phyloP scores from a whole-genome alignment of 2,888 invertebrate genomes.

The Nemoura dubitans region DNA sequence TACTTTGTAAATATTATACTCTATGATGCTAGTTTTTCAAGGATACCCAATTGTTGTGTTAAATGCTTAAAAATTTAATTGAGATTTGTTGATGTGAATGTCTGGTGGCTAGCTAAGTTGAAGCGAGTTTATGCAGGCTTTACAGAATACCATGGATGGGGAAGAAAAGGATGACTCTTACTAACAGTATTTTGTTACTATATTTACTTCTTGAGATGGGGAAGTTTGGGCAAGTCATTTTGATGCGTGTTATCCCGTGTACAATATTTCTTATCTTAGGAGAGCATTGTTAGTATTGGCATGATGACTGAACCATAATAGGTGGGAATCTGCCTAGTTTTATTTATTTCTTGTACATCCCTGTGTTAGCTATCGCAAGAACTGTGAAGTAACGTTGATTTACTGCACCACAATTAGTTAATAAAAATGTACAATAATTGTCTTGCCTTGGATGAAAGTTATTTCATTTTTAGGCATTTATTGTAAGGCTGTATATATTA shows the following conservation, averaged over 20 bases:
- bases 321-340: not conserved
- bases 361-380: not conserved
- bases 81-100: not conserved
- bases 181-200: constrained; percentile 12
- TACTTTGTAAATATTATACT: not conserved
- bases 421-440: not conserved
- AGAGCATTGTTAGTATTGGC: not conserved
- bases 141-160: not conserved
- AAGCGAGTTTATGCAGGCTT: not conserved
- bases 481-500: constrained; percentile 24
- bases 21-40: constrained; percentile 12
- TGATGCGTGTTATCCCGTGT: not conserved
- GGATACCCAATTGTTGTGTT: constrained; percentile 7
- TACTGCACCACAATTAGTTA: not conserved
- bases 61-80: constrained; percentile 7
- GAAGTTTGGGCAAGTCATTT: not conserved
- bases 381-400: not conserved
- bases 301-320: not conserved
- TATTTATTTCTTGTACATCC: not conserved
- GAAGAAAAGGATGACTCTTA: not conserved
- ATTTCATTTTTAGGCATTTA: constrained; percentile 18
- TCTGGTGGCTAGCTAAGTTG: not conserved
- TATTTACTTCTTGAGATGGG: not conserved
- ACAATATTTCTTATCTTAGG: not conserved
- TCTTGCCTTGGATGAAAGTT: constrained; percentile 13